Evolutionary conservation across 1,140 invertebrate genomes (phyloP), one percentile per base, ranked within the genome.

Genomic region (Thereuonema tuberculata): DNA sequence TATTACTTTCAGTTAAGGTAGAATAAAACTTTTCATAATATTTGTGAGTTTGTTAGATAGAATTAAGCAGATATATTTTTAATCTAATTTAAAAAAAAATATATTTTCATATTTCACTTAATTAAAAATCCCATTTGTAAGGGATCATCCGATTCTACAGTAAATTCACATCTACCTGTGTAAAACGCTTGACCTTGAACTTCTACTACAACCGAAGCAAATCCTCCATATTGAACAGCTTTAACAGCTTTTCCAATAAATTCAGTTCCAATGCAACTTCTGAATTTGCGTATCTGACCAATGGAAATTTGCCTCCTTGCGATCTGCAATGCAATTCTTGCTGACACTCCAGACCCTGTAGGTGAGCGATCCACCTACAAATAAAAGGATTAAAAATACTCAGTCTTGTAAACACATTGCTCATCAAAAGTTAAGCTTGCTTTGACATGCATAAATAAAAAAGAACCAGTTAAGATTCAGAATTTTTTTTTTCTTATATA

Each of bases 291-390:
- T 26, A 9, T 61, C 48, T 72, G 67, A 28, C 63, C 60, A 9
- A 71, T 54, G 21, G 60, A 46, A 23, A 72, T 62, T 25, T 62
- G 60, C 15, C 66, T 62, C 50, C 65, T 67, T 23, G 56, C 56
- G 48, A 65, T 69, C 61, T 69, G 67, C n/a, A 71, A 63, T 27
- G 72, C 72, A 15, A 71, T 62, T 27, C 72, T 65, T 15, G 71
- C 70, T 1, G 70, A 66, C 0, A 66, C 64, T 9, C 72, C 72
- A 0, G 72, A 74, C 1, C 72, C 72, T 55, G 66, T 68, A 1
- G 72, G 72, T 24, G 69, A 67, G 43, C 72, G 63, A 55, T 72
- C 72, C 2, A 73, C 53, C 53, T 55, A 27, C 23, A 21, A 21
- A 26, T 9, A 26, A 55, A 55, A n/a, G n/a, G n/a, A n/a, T 12